Evolutionary conservation across 2,113 vertebrate genomes (phyloP), one percentile per base, ranked within the genome.

Genomic region (Aleadryas rufinucha): DNA sequence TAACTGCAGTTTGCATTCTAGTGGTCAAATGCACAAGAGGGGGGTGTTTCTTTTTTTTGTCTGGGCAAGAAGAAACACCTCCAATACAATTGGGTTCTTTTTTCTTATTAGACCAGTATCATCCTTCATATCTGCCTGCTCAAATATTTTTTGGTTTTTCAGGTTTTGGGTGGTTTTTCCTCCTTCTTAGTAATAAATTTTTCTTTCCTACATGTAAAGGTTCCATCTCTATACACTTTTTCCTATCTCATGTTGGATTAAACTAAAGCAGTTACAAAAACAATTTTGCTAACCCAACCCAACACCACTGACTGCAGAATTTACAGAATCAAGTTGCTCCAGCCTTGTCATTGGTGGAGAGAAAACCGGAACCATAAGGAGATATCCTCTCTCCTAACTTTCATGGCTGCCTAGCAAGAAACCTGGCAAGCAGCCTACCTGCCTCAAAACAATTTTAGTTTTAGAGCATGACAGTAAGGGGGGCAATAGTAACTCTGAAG

Each of bases 11-110:
- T 50, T 37, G 13, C 8, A 69, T 77, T 69, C 21, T 19, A 54
- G 22, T 13, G 4, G n/a, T n/a, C 18, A 60, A 33, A 41, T 42
- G 42, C 15, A 10, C 6, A 7, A 11, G 4, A 1, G 0, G 1
- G 2, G 3, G 1, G 5, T 37, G n/a, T 42, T 54, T 2, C 16
- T 80, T 47, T 35, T 44, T 52, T 47, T 20, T 7, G 2, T 69
- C 37, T 52, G 22, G 26, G 61, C 13, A 68, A 76, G 42, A 84
- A 91, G 20, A 70, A 91, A 71, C 10, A 84, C 2, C 12, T 79
- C 28, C 27, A 78, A 28, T 18, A 65, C 4, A 5, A 28, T 0
- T 60, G 18, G 3, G 9, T 18, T 72, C 2, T 53, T 41, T 60
- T 47, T 21, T 11, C 33, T 12, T 52, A 53, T 28, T 61, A 52